Percentiles rank a stretch among this genome's conserved stretches.
Conservation (phyloP, 2,113 vertebrate species). For the Siniperca chuatsi region DNA sequence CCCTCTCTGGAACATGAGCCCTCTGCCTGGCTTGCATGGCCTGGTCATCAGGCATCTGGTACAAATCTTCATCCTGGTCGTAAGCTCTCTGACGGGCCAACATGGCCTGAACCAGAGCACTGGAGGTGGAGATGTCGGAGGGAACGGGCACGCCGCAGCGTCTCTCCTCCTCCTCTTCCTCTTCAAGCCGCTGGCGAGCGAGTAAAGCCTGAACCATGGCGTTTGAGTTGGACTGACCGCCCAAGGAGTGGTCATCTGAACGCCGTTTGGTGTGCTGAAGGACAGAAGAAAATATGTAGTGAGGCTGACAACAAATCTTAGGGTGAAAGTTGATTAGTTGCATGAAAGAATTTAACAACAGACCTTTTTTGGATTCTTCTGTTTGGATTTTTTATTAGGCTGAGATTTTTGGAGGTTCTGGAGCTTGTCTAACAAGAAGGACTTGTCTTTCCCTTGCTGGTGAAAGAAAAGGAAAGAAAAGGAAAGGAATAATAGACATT, state of each 20-base stretch:
- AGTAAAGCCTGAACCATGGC: conserved; percentile 65
- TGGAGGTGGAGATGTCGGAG: conserved; percentile 53
- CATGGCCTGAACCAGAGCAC: conserved; percentile 60
- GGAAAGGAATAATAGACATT: neutral
- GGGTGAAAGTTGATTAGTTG: neutral
- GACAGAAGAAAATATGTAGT: neutral
- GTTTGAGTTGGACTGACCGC: conserved; percentile 62
- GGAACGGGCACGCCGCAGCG: conserved; percentile 48
- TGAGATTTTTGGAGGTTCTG: conserved; percentile 70
- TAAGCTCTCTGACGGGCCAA: conserved; percentile 49
- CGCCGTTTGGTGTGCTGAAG: conserved; percentile 43
- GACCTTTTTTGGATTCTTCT: conserved; percentile 65
- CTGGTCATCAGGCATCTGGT: neutral
- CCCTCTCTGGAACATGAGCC: conserved; percentile 2
- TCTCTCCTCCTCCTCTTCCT: conserved; percentile 36
- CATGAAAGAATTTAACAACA: conserved; percentile 1
- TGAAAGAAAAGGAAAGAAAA: neutral
- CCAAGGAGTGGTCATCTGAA: conserved; percentile 10
- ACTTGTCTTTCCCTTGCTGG: conserved; percentile 93
- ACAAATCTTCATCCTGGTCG: neutral
- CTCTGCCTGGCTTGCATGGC: conserved; percentile 40
- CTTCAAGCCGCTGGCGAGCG: conserved; percentile 59
- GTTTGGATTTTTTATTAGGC: conserved; percentile 39
- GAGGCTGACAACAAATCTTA: neutral
- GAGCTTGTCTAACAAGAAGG: conserved; percentile 87